Conservation (phyloP, 2,888 invertebrate genomes). For the Pachymerium ferrugineum region DNA sequence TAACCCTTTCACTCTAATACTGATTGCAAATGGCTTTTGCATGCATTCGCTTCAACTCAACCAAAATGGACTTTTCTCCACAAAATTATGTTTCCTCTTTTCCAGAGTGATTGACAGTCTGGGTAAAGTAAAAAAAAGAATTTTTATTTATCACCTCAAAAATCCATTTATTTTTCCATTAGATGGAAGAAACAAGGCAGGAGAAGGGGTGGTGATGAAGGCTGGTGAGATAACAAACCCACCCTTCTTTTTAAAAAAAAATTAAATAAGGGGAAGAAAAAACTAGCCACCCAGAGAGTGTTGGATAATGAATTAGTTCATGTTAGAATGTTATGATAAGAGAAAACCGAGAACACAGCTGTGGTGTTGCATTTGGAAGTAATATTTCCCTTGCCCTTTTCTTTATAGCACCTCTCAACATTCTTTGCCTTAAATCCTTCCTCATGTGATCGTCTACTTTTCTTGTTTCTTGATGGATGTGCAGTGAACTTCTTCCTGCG, state of each 20-base stretch:
- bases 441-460: conserved; percentile 15
- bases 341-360: neutral
- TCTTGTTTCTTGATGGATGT: conserved; percentile 25
- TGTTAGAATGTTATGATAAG: conserved; percentile 20
- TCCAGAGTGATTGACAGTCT: neutral
- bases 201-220: conserved; percentile 16
- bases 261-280: neutral
- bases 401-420: conserved; percentile 25
- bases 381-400: neutral
- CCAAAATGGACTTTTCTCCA: neutral
- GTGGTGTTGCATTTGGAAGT: conserved; percentile 15
- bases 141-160: conserved; percentile 15
- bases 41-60: neutral
- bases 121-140: neutral
- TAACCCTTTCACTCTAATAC: neutral
- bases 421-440: conserved; percentile 22
- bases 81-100: conserved; percentile 12
- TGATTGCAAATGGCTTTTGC: conserved; percentile 2
- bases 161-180: conserved; percentile 11
- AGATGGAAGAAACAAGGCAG: neutral
- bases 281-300: neutral
- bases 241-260: neutral
- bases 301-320: conserved; percentile 6
- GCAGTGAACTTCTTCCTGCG: conserved; percentile 8
- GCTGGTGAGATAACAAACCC: neutral